A percentile compares a stretch with the other conserved stretches of the same genome.
Conservation (phyloP, 35 echinoderm and acorn worm genomes). For the Ophioderma brevispina region DNA sequence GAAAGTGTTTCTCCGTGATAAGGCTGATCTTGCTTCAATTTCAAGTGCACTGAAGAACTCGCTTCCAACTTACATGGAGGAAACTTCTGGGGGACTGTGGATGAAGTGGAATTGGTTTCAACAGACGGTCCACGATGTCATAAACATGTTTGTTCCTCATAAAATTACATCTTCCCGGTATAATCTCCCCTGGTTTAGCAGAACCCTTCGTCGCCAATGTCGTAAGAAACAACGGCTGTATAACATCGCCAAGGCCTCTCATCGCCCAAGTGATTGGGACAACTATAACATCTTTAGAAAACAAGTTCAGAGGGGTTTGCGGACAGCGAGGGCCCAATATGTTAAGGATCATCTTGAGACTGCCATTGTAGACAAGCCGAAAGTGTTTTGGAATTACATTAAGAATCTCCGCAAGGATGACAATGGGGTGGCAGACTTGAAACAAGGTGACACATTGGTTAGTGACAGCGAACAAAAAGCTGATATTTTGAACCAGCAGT, state of each 20-base stretch:
- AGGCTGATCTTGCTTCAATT: not conserved
- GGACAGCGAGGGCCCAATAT: not conserved
- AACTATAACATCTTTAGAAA: not conserved
- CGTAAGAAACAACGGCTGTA: conserved; percentile 14
- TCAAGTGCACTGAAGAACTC: not conserved
- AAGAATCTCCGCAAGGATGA: conserved; percentile 18
- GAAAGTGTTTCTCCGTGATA: not conserved
- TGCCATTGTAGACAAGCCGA: conserved; percentile 2
- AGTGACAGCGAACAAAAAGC: conserved; percentile 12
- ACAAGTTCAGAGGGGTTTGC: not conserved
- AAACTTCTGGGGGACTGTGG: not conserved
- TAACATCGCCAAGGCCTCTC: not conserved
- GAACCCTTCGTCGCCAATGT: not conserved
- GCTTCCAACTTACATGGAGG: not conserved
- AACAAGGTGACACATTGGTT: not conserved
- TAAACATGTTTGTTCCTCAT: not conserved
- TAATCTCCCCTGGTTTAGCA: conserved; percentile 26
- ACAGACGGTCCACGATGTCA: not conserved
- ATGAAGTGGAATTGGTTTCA: not conserved
- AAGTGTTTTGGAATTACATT: conserved; percentile 43
- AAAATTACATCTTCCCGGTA: not conserved
- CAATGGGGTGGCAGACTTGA: conserved; percentile 7
- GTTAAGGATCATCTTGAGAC: not conserved
- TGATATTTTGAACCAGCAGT: conserved; percentile 9
- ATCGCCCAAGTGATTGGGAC: not conserved